Conservation (phyloP, 2,797 vertebrate species). For the Poeciliopsis infans region DNA sequence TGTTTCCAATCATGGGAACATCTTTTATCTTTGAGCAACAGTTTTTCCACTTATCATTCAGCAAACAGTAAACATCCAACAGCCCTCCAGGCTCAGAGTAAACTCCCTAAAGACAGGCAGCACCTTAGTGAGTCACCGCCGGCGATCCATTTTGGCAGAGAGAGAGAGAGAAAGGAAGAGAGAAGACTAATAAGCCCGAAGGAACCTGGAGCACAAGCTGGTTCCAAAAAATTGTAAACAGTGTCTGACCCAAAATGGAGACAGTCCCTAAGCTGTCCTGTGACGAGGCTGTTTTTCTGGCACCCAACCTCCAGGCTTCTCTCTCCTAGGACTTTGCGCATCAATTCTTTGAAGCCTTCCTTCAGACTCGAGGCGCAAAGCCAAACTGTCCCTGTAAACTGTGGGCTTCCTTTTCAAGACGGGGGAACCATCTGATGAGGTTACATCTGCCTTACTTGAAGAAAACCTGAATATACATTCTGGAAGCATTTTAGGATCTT, state of each 20-base stretch:
- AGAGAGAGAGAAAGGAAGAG: not conserved
- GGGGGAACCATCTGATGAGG: not conserved
- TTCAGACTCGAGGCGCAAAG: not conserved
- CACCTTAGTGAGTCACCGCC: not conserved
- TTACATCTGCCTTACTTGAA: not conserved
- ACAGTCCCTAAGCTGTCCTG: not conserved
- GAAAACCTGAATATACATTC: not conserved
- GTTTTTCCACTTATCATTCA: not conserved
- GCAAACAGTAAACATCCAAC: not conserved
- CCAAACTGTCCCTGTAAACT: not conserved
- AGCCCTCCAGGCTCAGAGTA: not conserved
- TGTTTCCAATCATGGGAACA: not conserved
- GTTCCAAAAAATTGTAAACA: not conserved
- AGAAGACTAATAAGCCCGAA: not conserved
- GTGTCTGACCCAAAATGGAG: not conserved
- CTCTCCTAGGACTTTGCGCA: not conserved
- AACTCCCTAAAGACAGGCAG: not conserved
- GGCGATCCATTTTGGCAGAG: not conserved
- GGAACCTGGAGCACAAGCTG: not conserved
- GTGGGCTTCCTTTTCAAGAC: not conserved
- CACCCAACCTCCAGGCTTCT: not conserved
- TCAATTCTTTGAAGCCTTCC: not conserved
- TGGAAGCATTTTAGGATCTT: not conserved
- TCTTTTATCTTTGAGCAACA: not conserved
- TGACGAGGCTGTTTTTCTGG: not conserved